Base-by-base conservation (phyloP, 1,140 invertebrate genomes). In the Ips typographus region DNA sequence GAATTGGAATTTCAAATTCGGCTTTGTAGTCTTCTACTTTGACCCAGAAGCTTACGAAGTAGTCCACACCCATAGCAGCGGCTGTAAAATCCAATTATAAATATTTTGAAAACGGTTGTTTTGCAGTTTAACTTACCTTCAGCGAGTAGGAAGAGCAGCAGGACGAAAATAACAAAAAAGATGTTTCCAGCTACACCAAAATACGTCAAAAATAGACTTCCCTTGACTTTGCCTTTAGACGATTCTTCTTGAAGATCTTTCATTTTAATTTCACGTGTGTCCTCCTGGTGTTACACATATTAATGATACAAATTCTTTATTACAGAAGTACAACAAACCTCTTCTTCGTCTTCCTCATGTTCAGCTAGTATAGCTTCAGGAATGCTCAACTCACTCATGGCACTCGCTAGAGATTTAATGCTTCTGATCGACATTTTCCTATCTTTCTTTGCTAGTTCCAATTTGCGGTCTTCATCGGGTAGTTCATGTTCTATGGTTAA, bases 21-120 rank as follows among this genome's bases (percentile, higher is more conserved):
- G 4, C 6, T 62, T 72, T 71, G 4, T 60, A 60, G 62, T 80
- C 77, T 70, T 79, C 77, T n/a, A 78, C 65, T 57, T 76, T 77
- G 0, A 84, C 85, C 94, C 93, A 95, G 65, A 86, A 89, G 70
- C 90, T 89, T 0, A 94, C 82, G 86, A 92, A 95, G 76, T 88
- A 95, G 77, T 96, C 93, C 3, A 86, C 85, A 1, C 86, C 85
- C 68, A 89, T 91, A 43, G 88, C 91, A 0, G 85, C 22, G 79
- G 0, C 79, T 68, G 39, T 37, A 68, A 38, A 8, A 22, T 22
- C 22, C 22, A 22, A 0, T 0, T 22, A 22, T 22, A 0, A 22
- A 22, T 22, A 22, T 22, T 22, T 22, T 22, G 22, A 22, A 22
- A 22, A 22, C 22, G 22, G 22, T 22, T 22, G 37, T 59, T 41